These are phyloP conservation scores for Upupa epops DNA, from an alignment of 2,113 vertebrate genomes.

Conservation along the genomic window DNA sequence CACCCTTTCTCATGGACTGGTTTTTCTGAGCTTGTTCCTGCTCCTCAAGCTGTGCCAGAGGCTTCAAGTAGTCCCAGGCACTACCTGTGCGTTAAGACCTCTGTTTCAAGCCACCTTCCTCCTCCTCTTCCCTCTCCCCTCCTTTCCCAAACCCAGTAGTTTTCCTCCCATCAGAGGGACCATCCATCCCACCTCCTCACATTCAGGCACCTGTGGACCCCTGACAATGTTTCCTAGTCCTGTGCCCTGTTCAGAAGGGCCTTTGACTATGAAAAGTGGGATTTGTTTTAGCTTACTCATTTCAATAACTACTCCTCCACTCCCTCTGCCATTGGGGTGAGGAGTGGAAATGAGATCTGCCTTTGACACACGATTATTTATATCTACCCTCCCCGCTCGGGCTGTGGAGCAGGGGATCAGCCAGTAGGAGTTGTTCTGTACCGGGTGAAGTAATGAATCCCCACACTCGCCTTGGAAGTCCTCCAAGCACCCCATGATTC, in stretches of 20 bases:
- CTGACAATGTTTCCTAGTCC: background rate
- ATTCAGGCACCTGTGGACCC: background rate
- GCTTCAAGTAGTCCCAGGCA: background rate
- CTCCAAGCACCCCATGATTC: background rate
- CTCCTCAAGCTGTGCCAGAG: background rate
- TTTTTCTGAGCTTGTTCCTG: background rate
- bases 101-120: fast-evolving
- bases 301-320: background rate
- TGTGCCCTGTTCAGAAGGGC: background rate
- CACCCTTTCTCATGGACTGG: background rate
- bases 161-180: background rate
- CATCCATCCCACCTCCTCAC: background rate
- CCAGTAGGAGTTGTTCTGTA: background rate
- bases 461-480: background rate
- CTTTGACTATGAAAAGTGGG: background rate
- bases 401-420: background rate
- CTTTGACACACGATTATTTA: constrained; percentile 1
- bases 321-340: background rate
- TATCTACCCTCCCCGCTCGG: background rate
- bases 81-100: background rate
- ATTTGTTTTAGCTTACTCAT: background rate
- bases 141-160: background rate
- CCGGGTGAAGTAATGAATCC: background rate
- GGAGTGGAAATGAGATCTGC: constrained; percentile 26
- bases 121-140: background rate